Evolutionary conservation across 1,140 invertebrate genomes (phyloP).

Genomic region (Apis dorsata): DNA sequence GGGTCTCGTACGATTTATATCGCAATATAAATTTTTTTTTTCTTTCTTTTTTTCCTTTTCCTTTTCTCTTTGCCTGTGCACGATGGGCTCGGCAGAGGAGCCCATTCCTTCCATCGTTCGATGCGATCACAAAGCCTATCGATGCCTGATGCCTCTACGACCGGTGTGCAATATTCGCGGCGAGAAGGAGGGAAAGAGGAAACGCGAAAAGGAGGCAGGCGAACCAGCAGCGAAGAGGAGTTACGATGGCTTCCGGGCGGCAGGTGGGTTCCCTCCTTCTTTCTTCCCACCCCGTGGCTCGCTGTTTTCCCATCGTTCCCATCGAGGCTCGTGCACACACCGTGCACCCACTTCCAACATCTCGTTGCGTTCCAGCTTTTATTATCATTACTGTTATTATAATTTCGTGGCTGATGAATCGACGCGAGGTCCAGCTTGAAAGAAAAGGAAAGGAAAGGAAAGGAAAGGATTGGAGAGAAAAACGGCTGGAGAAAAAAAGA

Average conservation of each 20-base stretch:
- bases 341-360: slow-evolving; percentile 23
- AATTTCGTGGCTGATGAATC: slow-evolving; percentile 66
- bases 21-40: slow-evolving; percentile 31
- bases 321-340: slow-evolving; percentile 16
- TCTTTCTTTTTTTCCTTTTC: too few species aligned
- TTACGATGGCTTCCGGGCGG: slow-evolving; percentile 58
- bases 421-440: slow-evolving; percentile 39
- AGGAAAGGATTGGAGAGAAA: slow-evolving; percentile 14
- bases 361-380: slow-evolving; percentile 56
- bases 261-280: slow-evolving; percentile 51
- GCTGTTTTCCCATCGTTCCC: slow-evolving; percentile 42
- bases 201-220: slow-evolving; percentile 23
- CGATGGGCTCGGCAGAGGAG: not conserved
- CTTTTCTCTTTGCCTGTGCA: not conserved
- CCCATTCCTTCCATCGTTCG: slow-evolving; percentile 11
- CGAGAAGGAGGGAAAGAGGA: slow-evolving; percentile 13
- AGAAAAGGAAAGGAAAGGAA: not conserved
- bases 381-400: slow-evolving; percentile 68
- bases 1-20: slow-evolving; percentile 28
- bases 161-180: slow-evolving; percentile 30
- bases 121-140: slow-evolving; percentile 48
- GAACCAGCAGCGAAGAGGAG: slow-evolving; percentile 22
- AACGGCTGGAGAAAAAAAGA: slow-evolving; percentile 16
- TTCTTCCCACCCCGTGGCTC: not conserved
- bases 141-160: slow-evolving; percentile 52